Base-by-base conservation (phyloP, 2,888 invertebrate genomes). In the Andrena trimmerana region DNA sequence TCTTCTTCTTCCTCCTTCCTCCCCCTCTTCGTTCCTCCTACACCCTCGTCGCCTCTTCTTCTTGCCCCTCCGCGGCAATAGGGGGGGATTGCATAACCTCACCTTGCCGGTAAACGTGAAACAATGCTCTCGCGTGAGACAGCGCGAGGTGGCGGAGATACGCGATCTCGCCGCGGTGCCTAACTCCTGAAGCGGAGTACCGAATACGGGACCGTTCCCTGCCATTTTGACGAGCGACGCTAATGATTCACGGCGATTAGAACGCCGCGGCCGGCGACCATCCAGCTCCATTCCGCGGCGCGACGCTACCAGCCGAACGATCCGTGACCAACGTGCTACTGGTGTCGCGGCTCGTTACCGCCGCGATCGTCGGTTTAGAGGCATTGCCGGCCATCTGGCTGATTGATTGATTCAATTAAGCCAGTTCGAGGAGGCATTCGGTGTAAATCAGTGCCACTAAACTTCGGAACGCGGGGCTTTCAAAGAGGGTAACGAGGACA, bases 41-140 rank as follows among this genome's bases (percentile, higher is more conserved):
- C 80, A 16, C 73, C 67, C 67, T 67, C 82, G 66, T 80, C 76
- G 16, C 63, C 75, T 79, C 73, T 60, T 82, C 79, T 65, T 75
- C 82, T 83, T 73, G 79, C 76, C 81, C 81, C 83, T 83, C 84
- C 79, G 48, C 77, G 68, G 70, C 69, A 60, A 74, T 13, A 33
- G 59, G 89, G 88, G 88, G 50, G 89, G 88, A 88, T 93, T 93
- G 91, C 91, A 90, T 92, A 93, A 93, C 89, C 88, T 92, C 91
- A 92, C 92, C 92, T 93, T 92, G 92, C 92, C 89, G 90, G 90
- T 91, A 92, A 92, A 91, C 90, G 89, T 87, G 88, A 92, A 92
- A 93, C 92, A 93, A 92, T 92, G 89, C 92, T 90, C 88, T 90
- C 90, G 90, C 88, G 91, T 90, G 91, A 92, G 90, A 90, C 90